Evolutionary conservation across 2,113 vertebrate species (phyloP), one percentile per base, ranked within the genome.

Genomic region (Salvelinus alpinus): DNA sequence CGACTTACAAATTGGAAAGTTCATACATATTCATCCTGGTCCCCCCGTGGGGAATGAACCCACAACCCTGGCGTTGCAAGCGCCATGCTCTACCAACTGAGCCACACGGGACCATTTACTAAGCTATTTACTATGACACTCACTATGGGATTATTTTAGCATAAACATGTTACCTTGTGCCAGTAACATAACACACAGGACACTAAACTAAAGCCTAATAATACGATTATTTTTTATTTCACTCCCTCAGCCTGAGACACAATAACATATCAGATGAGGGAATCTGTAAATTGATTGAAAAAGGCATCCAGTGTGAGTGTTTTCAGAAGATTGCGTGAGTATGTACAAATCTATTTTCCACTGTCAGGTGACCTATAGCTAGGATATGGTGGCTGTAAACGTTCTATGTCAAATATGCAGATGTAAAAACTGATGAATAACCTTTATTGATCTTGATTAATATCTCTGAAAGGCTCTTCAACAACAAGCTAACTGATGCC

Each of bases 281-380:
- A 18, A 84, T 95, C 70, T 82, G 79, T 68, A 94, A 89, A 82
- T 91, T 96, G 24, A 76, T 92, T 9, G 92, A 92, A 14, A 92
- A 88, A 18, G 92, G 77, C 14, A 76, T 95, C 34, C 80, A 81
- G 62, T 94, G 93, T 73, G 90, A 93, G 38, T 88, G 73, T 77
- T 94, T 96, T 70, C 86, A 89, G 87, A 96, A 96, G 88, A 90
- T 96, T 83, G 94, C 93, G 94, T 96, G 84, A 91, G 96, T 90
- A 13, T 51, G 25, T 18, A 65, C 1, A 70, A 70, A 44, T 66
- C 8, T 5, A 73, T 76, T 65, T 27, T 24, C 34, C 31, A 73
- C 9, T 71, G 6, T 29, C 13, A 64, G 3, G 29, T 47, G 44
- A 64, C 20, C 13, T 48, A 31, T 18, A 24, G 1, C n/a, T 57